phyloP scores from a whole-genome alignment of 2,113 vertebrate genomes.

The Tupaia tana region DNA sequence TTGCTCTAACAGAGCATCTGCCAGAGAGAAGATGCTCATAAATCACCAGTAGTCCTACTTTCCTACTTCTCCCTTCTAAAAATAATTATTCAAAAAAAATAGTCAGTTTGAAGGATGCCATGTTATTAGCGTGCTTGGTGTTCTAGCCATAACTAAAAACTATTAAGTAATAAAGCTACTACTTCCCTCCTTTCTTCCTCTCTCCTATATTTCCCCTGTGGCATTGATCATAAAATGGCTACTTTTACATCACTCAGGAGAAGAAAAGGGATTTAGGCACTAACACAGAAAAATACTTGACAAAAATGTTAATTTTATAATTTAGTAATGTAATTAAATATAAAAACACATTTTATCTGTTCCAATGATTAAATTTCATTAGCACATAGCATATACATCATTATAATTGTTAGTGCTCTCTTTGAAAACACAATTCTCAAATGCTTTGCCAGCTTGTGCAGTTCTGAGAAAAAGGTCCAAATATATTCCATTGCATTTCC shows the following conservation, averaged over 20 bases:
- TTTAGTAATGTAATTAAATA: slow-evolving; percentile 2
- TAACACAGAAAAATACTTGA: slow-evolving; percentile 4
- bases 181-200: not conserved
- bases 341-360: slow-evolving; percentile 43
- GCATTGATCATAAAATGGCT: not conserved
- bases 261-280: not conserved
- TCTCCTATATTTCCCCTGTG: not conserved
- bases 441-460: not conserved
- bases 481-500: slow-evolving; percentile 13
- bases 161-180: not conserved
- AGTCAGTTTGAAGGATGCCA: not conserved
- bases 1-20: not conserved
- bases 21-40: not conserved
- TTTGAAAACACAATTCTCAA: slow-evolving; percentile 27
- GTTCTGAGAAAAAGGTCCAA: not conserved
- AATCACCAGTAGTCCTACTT: not conserved
- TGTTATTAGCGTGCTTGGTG: not conserved
- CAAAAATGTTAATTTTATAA: not conserved
- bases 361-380: slow-evolving; percentile 43
- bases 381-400: not conserved
- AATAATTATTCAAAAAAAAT: not conserved
- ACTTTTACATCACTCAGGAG: not conserved
- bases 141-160: not conserved
- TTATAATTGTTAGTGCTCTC: slow-evolving; percentile 7
- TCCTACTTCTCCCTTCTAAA: not conserved